Percentiles rank a stretch among this genome's conserved stretches.
These are phyloP conservation scores for Drosophila buzzatii DNA, from an alignment of 2,888 invertebrate genomes.

Conservation along the genomic window DNA sequence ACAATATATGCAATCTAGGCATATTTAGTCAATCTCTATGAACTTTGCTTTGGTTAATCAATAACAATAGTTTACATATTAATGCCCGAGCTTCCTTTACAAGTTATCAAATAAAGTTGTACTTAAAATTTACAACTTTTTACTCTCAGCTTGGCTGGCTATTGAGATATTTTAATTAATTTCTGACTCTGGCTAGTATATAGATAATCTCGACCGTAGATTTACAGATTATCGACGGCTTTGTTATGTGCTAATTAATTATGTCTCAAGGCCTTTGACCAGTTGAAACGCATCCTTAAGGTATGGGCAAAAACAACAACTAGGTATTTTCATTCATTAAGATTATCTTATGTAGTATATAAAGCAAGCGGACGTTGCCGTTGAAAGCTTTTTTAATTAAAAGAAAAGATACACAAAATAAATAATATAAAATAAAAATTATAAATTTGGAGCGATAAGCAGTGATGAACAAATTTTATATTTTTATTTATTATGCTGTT, in stretches of 20 bases:
- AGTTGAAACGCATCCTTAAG: not conserved
- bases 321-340: slow-evolving; percentile 9
- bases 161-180: slow-evolving; percentile 4
- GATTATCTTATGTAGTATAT: slow-evolving; percentile 22
- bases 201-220: not conserved
- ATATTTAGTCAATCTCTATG: not conserved
- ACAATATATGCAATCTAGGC: too few relatives aligned
- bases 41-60: not conserved
- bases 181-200: not conserved
- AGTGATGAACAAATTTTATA: not conserved
- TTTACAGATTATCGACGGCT: slow-evolving; percentile 5
- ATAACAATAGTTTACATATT: not conserved
- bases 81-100: not conserved
- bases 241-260: slow-evolving; percentile 14
- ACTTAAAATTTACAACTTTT: too few relatives aligned
- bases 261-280: not conserved
- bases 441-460: not conserved
- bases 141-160: not conserved
- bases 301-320: slow-evolving; percentile 7
- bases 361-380: not conserved
- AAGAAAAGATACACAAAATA: not conserved
- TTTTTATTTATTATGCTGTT: slow-evolving; percentile 17
- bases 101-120: not conserved
- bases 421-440: not conserved
- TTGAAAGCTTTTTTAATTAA: slow-evolving; percentile 31